Base-by-base conservation (phyloP, 1,140 invertebrate genomes). In the Neodiprion fabricii region DNA sequence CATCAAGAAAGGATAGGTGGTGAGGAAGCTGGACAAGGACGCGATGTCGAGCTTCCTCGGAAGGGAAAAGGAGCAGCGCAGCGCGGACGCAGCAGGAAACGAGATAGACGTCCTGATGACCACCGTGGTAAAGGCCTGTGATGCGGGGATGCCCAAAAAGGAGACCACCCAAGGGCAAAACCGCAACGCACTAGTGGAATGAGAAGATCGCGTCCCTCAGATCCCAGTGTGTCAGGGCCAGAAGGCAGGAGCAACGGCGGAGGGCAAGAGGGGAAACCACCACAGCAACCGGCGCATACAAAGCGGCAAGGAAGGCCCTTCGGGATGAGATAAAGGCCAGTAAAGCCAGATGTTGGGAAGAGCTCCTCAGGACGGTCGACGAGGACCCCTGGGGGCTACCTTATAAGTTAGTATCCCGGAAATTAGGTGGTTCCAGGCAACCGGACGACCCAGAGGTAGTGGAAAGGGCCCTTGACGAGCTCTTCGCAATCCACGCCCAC, bases 321-420 rank as follows among this genome's bases (percentile, higher is more conserved):
- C 17, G 17, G 17, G 17, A 21, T 21, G 17, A 21, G 17, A 21
- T 21, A 21, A 21, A 21, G 17, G 17, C 17, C 17, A 21, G 17
- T 21, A 21, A 0, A 21, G 17, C 17, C 17, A 21, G 17, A 21
- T 21, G 17, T 21, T 21, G 79, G 81, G 76, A 68, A 28, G 49
- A 67, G 8, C 70, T 83, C 0, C 73, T 74, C 21, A 47, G 74
- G 10, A 68, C 75, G 21, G 71, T 82, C 0, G 78, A 82, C 47
- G 17, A 72, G n/a, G 78, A 79, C 67, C 74, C 78, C n/a, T 80
- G 78, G 77, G 78, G 79, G 11, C 40, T 79, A 11, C 74, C 75
- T 21, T 21, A 21, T 21, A 21, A 21, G 17, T 21, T 21, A 21
- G 17, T 21, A 21, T 21, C 17, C 17, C 17, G 17, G 17, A 21